phyloP scores from a whole-genome alignment of 2,797 vertebrate genomes.

The Novumbra hubbsi region DNA sequence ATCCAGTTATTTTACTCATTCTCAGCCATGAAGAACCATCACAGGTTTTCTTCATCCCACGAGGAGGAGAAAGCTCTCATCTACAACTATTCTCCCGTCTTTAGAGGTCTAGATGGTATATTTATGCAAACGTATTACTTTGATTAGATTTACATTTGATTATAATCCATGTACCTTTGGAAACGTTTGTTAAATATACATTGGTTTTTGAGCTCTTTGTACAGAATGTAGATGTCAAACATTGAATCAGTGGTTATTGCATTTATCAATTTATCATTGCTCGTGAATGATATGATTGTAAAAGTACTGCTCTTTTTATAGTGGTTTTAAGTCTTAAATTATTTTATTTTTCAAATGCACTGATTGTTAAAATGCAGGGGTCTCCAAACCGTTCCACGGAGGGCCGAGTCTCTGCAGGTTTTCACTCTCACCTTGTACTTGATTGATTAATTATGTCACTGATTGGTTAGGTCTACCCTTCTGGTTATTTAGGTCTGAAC shows the following conservation, averaged over 20 bases:
- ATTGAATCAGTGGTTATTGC: background rate
- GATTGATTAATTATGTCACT: no score
- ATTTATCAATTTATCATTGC: background rate
- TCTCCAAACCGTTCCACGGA: no score
- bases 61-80: slow-evolving; percentile 58
- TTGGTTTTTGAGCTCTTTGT: background rate
- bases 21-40: slow-evolving; percentile 56
- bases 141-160: slow-evolving; percentile 31
- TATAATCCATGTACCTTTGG: background rate
- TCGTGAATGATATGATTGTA: background rate
- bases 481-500: no score
- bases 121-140: slow-evolving; percentile 62
- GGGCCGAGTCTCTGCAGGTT: no score
- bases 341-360: background rate
- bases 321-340: background rate
- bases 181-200: background rate
- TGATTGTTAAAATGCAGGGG: no score
- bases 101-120: slow-evolving; percentile 43
- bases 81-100: slow-evolving; percentile 55
- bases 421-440: no score
- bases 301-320: background rate
- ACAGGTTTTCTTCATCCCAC: slow-evolving; percentile 35
- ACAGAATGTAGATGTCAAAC: background rate
- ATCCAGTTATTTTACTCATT: background rate
- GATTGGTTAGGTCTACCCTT: no score